Base-by-base conservation (phyloP, 37 sponge, comb jelly and placozoan species). In the Theonella swinhoei region DNA sequence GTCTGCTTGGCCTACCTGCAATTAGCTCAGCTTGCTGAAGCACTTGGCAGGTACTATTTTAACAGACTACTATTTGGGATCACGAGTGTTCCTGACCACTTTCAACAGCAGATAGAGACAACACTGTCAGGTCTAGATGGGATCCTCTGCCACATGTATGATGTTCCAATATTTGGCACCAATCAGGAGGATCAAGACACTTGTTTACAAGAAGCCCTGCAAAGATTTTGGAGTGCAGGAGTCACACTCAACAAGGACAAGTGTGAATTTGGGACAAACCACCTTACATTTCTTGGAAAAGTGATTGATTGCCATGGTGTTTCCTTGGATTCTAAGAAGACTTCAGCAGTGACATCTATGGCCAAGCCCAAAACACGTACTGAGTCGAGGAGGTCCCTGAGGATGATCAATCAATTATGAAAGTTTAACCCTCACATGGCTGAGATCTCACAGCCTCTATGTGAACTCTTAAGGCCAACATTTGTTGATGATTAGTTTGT, bases 341-440 rank as follows among this genome's bases (percentile, higher is more conserved):
- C 81, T 22, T 40, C 39, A 38, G 83, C 88, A 32, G 76, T 88
- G 34, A 3, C 19, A 24, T 40, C 75, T 0, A 83, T 83, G 84
- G 64, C 66, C 23, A 30, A 28, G 22, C n/a, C n/a, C n/a, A n/a
- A n/a, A n/a, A n/a, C n/a, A n/a, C n/a, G n/a, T n/a, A n/a, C n/a
- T n/a, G n/a, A 83, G 72, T n/a, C 78, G 28, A 32, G 78, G 33
- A 23, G 84, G 4, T 83, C 83, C 58, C n/a, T 89, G 77, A 84
- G 89, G 0, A 83, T 83, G 80, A 66, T 74, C 36, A 89, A 82
- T 62, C 83, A 89, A 39, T 60, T 83, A 20, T 74, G 83, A 38
- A 89, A 76, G 37, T 70, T 82, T 41, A 68, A 41, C 39, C 84
- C 79, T 17, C 68, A 84, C 37, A 9, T 82, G 22, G 83, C 83